A percentile compares a stretch with the other conserved stretches of the same genome.
Evolutionary conservation across 1,140 invertebrate species (phyloP).

Genomic region (Himalopsyche phryganea): DNA sequence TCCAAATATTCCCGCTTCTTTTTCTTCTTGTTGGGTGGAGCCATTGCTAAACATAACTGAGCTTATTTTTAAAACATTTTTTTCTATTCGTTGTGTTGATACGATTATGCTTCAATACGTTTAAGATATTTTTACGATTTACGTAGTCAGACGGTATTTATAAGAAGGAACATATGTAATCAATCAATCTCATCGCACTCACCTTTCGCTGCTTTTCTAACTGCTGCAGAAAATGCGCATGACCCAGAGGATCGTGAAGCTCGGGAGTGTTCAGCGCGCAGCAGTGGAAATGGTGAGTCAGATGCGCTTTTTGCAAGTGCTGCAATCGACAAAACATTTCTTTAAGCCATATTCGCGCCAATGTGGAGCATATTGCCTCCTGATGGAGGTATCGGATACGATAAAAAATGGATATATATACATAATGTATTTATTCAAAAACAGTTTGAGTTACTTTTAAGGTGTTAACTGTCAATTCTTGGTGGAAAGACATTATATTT

Average conservation of each 20-base stretch:
- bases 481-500: too few relatives aligned
- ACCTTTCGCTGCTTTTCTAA: conserved; percentile 41
- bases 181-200: too few relatives aligned
- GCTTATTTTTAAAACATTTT: too few relatives aligned
- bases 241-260: conserved; percentile 66
- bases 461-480: too few relatives aligned
- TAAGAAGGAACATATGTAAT: neutral
- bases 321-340: conserved; percentile 35
- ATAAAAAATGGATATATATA: neutral
- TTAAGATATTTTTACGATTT: neutral
- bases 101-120: neutral
- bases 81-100: neutral
- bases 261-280: conserved; percentile 83
- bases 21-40: too few relatives aligned
- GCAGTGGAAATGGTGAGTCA: conserved; percentile 87
- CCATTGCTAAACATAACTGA: too few relatives aligned
- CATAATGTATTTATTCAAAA: neutral
- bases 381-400: too few relatives aligned
- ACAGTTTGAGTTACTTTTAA: neutral
- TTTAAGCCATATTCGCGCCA: neutral
- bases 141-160: neutral
- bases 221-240: conserved; percentile 56
- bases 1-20: too few relatives aligned
- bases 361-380: neutral
- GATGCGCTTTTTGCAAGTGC: conserved; percentile 54